Evolutionary conservation across 2,888 invertebrate species (phyloP).

Genomic region (Pollenia amentaria): DNA sequence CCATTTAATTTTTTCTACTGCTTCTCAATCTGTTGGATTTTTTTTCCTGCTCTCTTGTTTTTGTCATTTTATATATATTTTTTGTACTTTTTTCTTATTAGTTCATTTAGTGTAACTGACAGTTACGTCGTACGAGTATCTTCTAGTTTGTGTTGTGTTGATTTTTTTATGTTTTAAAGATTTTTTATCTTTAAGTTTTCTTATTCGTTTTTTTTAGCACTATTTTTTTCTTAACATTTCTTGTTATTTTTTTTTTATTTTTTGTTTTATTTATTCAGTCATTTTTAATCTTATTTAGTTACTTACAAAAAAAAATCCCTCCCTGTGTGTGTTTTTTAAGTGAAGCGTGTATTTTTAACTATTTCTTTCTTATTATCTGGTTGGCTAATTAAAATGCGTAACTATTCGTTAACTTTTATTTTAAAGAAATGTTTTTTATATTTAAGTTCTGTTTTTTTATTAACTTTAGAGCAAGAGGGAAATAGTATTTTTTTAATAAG

Average conservation of each 20-base stretch:
- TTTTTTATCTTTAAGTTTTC: slow-evolving; percentile 60
- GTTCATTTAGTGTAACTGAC: slow-evolving; percentile 79
- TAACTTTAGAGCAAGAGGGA: slow-evolving; percentile 51
- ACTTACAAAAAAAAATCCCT: slow-evolving; percentile 48
- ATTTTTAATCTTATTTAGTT: slow-evolving; percentile 63
- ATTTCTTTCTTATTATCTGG: slow-evolving; percentile 76
- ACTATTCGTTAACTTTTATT: slow-evolving; percentile 48
- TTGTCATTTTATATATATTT: slow-evolving; percentile 46
- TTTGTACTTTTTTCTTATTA: slow-evolving; percentile 77
- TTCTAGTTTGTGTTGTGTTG: slow-evolving; percentile 62
- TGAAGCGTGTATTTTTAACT: slow-evolving; percentile 29
- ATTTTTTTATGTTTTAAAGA: slow-evolving; percentile 44
- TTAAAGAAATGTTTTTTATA: background rate
- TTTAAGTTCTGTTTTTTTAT: background rate
- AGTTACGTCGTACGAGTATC: slow-evolving; percentile 76
- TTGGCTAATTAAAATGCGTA: slow-evolving; percentile 80
- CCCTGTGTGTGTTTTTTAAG: slow-evolving; percentile 44
- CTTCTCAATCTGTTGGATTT: slow-evolving; percentile 58
- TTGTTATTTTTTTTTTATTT: slow-evolving; percentile 61
- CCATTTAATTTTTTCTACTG: slow-evolving; percentile 12
- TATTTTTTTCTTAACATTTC: slow-evolving; percentile 51
- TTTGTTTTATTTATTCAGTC: slow-evolving; percentile 57
- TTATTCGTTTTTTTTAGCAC: slow-evolving; percentile 50
- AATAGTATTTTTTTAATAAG: background rate
- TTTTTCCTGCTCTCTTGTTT: slow-evolving; percentile 39